Base-by-base conservation (phyloP, 2,888 invertebrate genomes). In the Caenorhabditis imperialis region DNA sequence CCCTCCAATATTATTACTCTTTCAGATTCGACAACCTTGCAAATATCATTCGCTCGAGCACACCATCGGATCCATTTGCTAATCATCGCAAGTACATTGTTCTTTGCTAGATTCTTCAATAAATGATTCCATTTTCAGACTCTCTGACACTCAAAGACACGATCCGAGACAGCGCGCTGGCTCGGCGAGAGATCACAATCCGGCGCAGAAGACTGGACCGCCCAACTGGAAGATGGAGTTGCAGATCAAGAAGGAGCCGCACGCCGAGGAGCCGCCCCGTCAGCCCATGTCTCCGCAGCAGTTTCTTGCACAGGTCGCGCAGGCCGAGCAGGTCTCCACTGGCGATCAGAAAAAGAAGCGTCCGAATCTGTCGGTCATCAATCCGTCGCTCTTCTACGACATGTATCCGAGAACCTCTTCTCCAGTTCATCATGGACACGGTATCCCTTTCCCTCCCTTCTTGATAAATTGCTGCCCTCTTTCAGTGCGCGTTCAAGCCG, bases 181-280 rank as follows among this genome's bases (percentile, higher is more conserved):
- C n/a, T 61, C 61, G 3, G 23, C 67, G 8, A 47, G 48, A 37
- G 60, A 73, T 20, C 40, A 42, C 2, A 20, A 18, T 1, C n/a
- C n/a, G 10, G 12, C 47, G 2, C 22, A 18, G 14, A 62, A 69
- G 33, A 40, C 45, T 1, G 27, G 51, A 4, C 75, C 75, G 12
- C 75, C 75, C 4, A 69, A 62, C 2, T 75, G 75, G 75, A 75
- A 75, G 42, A 75, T 75, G 75, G 75, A 75, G 23, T 27, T 75
- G 35, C 57, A 61, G n/a, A 51, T 62, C 22, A 69, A 63, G 38
- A 37, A 51, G 3, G 40, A 55, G 12, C 27, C 50, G 7, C 20
- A 10, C 3, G 33, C 38, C 8, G 62, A 45, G 12, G 53, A 40
- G 14, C 58, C 18, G 27, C 23, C 14, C 6, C 16, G 7, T 10